Evolutionary conservation across 2,888 invertebrate genomes (phyloP).

Genomic region (Lasioglossum vierecki): DNA sequence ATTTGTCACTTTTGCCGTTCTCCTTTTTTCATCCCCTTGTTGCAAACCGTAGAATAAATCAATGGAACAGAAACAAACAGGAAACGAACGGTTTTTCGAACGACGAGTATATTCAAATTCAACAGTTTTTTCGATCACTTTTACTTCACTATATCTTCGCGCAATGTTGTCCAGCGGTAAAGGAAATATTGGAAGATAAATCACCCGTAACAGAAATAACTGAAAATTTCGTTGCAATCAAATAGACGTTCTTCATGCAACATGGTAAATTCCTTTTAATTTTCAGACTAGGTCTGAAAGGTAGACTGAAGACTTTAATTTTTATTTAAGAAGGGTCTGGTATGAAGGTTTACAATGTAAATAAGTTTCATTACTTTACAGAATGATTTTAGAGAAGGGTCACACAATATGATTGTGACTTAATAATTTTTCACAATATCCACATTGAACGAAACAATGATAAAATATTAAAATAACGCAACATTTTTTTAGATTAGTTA

Average conservation of each 20-base stretch:
- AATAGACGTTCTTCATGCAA: neutral
- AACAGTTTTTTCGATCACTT: constrained; percentile 7
- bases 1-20: neutral
- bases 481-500: neutral
- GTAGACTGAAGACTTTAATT: neutral
- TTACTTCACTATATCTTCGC: neutral
- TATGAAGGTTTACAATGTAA: neutral
- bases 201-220: neutral
- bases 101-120: constrained; percentile 6
- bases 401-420: neutral
- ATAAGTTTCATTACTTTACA: neutral
- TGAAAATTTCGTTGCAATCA: neutral
- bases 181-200: neutral
- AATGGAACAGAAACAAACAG: constrained; percentile 7
- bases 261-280: neutral
- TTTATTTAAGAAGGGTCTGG: neutral
- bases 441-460: neutral
- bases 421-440: neutral
- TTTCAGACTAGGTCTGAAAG: neutral
- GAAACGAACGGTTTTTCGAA: constrained; percentile 4
- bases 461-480: too few species aligned
- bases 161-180: neutral
- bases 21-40: neutral
- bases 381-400: neutral
- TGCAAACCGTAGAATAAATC: neutral